Evolutionary conservation across 2,797 vertebrate species (phyloP), one percentile per base, ranked within the genome.

Genomic region (Cossypha heuglini): DNA sequence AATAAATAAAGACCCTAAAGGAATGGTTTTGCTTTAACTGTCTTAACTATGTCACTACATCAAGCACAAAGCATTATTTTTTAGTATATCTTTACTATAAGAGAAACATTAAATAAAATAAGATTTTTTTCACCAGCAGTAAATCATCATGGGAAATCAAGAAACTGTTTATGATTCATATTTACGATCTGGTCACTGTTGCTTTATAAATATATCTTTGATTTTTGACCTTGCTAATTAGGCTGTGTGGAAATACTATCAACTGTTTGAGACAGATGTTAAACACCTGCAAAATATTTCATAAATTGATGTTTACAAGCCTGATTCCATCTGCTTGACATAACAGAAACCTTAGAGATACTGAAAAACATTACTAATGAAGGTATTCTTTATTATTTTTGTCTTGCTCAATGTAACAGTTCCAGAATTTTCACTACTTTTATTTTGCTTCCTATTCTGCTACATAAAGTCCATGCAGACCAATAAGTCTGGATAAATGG

Each of bases 151-250:
- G 37, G 35, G 37, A 48, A 61, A 62, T 20, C 21, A 52, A 87
- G 35, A 72, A 81, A 51, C 52, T 83, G 37, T 21, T 92, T 49
- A 49, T 19, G 45, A 86, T 67, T 79, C 67, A 31, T 29, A 71
- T 43, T 61, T 79, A 82, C 0, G 1, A 24, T 80, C 62, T 88
- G 75, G 62, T 61, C 75, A 69, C 22, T 67, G 67, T 21, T 90
- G 61, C 64, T 77, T 86, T 90, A 71, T 57, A 77, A 37, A 86
- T 35, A 62, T 12, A 55, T 37, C 66, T 95, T 91, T 88, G 90
- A 78, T 80, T 87, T 80, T 29, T 92, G 55, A 89, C 78, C 67
- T 73, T 67, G 61, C 63, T 88, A 84, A 93, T 84, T 73, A 78
- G 38, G 64, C 79, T 79, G 55, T 68, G 59, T 93, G 69, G 26